A percentile compares a stretch with the other conserved stretches of the same genome.
phyloP scores from a whole-genome alignment of 1,140 invertebrate species.

The Dreissena polymorpha region DNA sequence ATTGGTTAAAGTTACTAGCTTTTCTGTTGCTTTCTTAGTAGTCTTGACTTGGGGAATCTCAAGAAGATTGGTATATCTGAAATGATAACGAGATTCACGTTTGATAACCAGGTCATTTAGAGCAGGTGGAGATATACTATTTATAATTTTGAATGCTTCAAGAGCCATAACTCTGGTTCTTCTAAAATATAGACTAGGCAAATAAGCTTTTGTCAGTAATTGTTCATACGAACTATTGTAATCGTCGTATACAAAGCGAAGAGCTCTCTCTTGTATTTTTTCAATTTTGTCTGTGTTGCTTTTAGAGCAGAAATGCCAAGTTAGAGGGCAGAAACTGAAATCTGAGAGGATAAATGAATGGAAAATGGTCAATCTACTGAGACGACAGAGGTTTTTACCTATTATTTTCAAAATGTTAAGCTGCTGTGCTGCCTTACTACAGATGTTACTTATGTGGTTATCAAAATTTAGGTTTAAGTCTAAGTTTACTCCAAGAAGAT shows the following conservation, averaged over 20 bases:
- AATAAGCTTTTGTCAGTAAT: too few species aligned
- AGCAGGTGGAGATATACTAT: constrained; percentile 8
- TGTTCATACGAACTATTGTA: too few species aligned
- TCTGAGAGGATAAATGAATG: constrained; percentile 34
- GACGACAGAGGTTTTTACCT: neutral
- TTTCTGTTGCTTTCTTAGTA: constrained; percentile 1
- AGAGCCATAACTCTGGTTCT: constrained; percentile 12
- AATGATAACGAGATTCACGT: neutral
- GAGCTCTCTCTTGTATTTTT: constrained; percentile 7
- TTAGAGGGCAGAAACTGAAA: constrained; percentile 28
- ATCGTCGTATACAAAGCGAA: neutral
- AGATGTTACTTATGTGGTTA: constrained; percentile 21
- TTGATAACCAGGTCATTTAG: constrained; percentile 6
- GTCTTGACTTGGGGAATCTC: neutral
- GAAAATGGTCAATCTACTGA: constrained; percentile 28
- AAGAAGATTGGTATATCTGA: constrained; percentile 29
- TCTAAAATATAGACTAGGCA: constrained; percentile 5
- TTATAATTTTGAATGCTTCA: constrained; percentile 31
- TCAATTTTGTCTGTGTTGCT: neutral
- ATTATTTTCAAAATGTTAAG: constrained; percentile 24
- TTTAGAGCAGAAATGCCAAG: neutral
- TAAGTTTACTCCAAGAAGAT: constrained; percentile 23
- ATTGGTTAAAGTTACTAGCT: constrained; percentile 19
- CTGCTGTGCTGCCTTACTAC: constrained; percentile 25
- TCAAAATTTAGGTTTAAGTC: constrained; percentile 13